Conservation (phyloP, 2,797 vertebrate species). For the Rhinella marina region DNA sequence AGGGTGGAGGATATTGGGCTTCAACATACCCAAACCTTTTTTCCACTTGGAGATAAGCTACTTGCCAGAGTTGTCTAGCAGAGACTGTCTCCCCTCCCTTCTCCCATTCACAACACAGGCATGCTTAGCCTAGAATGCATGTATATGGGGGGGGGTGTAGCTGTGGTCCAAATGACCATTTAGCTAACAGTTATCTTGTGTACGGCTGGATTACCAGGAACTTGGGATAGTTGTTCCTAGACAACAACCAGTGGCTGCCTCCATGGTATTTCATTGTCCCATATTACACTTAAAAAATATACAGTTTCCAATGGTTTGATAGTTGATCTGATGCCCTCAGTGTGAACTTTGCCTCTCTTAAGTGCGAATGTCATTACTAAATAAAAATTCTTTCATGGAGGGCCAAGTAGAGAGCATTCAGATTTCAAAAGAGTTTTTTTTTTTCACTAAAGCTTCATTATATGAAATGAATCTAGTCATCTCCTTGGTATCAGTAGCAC, state of each 20-base stretch:
- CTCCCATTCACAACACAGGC: too few relatives aligned
- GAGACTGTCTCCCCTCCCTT: not conserved
- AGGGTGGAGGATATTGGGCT: too few relatives aligned
- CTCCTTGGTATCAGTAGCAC: slow-evolving; percentile 23
- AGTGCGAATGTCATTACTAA: slow-evolving; percentile 17
- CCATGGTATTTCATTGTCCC: not conserved
- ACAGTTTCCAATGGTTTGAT: not conserved
- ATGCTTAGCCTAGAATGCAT: too few relatives aligned
- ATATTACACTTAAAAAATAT: not conserved
- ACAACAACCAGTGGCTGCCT: not conserved
- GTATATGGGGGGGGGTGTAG: too few relatives aligned
- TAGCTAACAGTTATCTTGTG: too few relatives aligned
- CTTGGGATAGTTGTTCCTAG: not conserved
- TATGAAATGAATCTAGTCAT: slow-evolving; percentile 20
- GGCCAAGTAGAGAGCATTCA: not conserved
- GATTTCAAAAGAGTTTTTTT: slow-evolving; percentile 5
- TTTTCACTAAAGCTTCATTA: not conserved
- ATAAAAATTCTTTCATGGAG: slow-evolving; percentile 13
- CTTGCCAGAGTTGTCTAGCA: too few relatives aligned
- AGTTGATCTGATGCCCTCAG: not conserved
- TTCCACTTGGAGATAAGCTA: too few relatives aligned
- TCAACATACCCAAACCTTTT: too few relatives aligned
- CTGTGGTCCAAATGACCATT: too few relatives aligned
- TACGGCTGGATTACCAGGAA: not conserved
- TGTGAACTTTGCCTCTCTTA: slow-evolving; percentile 2